Conservation (phyloP, 64 coral and sea anemone species). For the Cladopsammia gracilis region DNA sequence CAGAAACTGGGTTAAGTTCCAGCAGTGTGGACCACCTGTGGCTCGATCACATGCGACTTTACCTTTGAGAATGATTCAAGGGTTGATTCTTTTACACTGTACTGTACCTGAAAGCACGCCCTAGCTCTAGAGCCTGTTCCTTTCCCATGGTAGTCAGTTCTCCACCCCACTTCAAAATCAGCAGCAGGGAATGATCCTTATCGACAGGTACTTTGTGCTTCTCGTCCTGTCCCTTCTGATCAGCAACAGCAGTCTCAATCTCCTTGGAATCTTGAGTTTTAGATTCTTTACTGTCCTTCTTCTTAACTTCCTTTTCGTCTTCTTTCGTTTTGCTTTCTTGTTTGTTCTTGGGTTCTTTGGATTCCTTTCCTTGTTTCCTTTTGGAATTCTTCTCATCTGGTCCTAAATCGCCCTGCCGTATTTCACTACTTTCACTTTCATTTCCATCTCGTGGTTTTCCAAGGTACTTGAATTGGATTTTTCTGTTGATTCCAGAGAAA, state of each 20-base stretch:
- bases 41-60: too few relatives aligned
- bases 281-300: slow-evolving; percentile 29
- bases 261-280: slow-evolving; percentile 8
- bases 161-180: slow-evolving; percentile 98
- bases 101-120: slow-evolving; percentile 88
- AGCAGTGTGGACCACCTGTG: too few relatives aligned
- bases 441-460: slow-evolving; percentile 67
- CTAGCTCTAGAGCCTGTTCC: slow-evolving; percentile 91
- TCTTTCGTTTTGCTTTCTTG: neutral
- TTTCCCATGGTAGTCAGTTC: slow-evolving; percentile 90
- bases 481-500: slow-evolving; percentile 99
- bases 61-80: too few relatives aligned
- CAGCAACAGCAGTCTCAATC: neutral
- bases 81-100: too few relatives aligned
- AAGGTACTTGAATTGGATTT: slow-evolving; percentile 95
- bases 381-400: slow-evolving; percentile 21
- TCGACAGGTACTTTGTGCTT: neutral
- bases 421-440: slow-evolving; percentile 76
- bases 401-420: neutral
- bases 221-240: slow-evolving; percentile 9
- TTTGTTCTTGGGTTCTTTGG: slow-evolving; percentile 30
- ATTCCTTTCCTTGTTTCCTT: slow-evolving; percentile 26
- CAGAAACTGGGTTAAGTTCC: too few relatives aligned
- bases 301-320: neutral
- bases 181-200: slow-evolving; percentile 61